Evolutionary conservation across 1,140 invertebrate species (phyloP), one percentile per base, ranked within the genome.

Genomic region (Nasonia vitripennis): DNA sequence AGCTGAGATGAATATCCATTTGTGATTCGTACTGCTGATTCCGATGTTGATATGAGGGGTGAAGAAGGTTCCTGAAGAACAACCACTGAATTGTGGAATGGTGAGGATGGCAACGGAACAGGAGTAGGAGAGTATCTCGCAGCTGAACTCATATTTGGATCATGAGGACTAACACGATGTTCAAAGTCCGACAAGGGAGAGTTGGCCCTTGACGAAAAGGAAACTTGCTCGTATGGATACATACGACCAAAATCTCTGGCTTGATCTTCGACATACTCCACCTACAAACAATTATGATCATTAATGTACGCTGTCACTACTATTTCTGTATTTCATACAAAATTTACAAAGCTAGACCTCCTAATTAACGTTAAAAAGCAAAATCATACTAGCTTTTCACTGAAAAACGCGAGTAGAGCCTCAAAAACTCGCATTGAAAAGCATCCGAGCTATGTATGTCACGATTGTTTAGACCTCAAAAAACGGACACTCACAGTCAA

Each of bases 61-160:
- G 92, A 93, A 11, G 92, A 87, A 3, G 92, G 89, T 71, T 88
- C 89, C 86, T 94, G 94, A 10, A 94, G 91, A 68, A 94, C 93
- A 75, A 95, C 93, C 23, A 94, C 93, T 11, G 94, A 93, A 88
- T 94, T 94, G 78, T 92, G 92, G 81, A 93, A 94, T 17, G 94
- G 92, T 51, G 92, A 91, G 17, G 92, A 89, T 23, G 91, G 91
- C 31, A 93, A 82, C 81, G 93, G 93, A 27, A 93, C 93, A 62
- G 94, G 94, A 37, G 94, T 94, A 1, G 94, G 94, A 27, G 94
- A 95, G 88, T 95, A 95, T 83, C 92, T 91, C 1, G 94, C 94
- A 12, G 94, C 91, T 14, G 94, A 95, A 88, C 94, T 94, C 94
- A 95, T 94, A 87, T 95, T 95, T 2, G 94, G 94, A 88, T 95